phyloP scores from a whole-genome alignment of 2,797 vertebrate genomes.

The Falco peregrinus region DNA sequence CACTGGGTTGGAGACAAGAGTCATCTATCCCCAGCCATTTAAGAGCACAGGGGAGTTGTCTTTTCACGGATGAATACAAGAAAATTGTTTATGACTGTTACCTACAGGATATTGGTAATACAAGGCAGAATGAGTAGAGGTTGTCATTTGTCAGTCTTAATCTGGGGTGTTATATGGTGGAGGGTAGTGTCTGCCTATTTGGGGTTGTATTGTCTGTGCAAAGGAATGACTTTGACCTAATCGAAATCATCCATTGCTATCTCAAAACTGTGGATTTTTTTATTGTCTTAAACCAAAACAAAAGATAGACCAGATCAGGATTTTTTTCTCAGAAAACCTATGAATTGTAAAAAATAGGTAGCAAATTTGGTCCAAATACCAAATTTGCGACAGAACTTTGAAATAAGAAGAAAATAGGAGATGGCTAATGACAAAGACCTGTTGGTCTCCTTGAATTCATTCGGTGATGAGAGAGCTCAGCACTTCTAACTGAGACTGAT shows the following conservation, averaged over 20 bases:
- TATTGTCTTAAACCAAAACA: not conserved
- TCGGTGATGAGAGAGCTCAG: not conserved
- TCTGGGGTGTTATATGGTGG: not conserved
- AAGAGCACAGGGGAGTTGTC: not conserved
- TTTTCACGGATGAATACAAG: not conserved
- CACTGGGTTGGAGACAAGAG: not conserved
- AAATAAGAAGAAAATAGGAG: not conserved
- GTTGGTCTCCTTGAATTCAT: not conserved
- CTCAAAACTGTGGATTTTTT: not conserved
- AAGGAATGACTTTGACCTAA: not conserved
- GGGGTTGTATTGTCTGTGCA: not conserved
- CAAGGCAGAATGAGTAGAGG: not conserved
- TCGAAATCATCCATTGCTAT: not conserved
- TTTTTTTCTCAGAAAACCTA: not conserved
- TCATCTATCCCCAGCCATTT: not conserved
- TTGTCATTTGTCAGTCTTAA: not conserved
- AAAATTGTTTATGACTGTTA: constrained; percentile 14
- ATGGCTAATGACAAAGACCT: not conserved
- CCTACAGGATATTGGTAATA: not conserved
- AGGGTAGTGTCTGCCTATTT: not conserved
- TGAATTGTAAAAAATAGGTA: not conserved
- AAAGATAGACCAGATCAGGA: not conserved
- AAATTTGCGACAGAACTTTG: not conserved
- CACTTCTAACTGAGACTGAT: not conserved
- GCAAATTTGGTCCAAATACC: not conserved